Evolutionary conservation across 2,113 vertebrate species (phyloP).

Genomic region (Uria aalge): DNA sequence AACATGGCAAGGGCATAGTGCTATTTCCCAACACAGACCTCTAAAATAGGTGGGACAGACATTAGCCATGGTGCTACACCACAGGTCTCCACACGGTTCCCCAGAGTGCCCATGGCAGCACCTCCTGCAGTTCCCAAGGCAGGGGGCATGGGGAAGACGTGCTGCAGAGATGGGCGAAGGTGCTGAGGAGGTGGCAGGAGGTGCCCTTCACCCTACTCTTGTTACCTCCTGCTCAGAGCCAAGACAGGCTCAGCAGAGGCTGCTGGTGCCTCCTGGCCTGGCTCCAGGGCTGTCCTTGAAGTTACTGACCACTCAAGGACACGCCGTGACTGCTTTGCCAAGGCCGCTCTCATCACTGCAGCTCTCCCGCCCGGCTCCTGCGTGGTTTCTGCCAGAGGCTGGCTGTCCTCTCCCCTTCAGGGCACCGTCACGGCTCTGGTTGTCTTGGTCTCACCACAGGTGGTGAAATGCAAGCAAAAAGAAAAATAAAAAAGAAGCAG

Average conservation of each 20-base stretch:
- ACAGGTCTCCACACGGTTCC: rapidly evolving
- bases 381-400: not conserved
- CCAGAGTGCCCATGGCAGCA: not conserved
- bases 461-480: not conserved
- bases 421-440: not conserved
- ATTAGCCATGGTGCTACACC: not conserved
- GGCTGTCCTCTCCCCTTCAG: not conserved
- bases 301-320: not conserved
- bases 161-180: not conserved
- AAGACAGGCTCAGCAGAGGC: not conserved
- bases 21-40: not conserved
- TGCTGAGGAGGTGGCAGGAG: not conserved
- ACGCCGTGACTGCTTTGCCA: not conserved
- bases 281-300: not conserved
- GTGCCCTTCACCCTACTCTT: not conserved
- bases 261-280: not conserved
- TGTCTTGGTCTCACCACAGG: not conserved
- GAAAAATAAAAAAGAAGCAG: rapidly evolving
- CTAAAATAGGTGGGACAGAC: not conserved
- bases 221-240: not conserved
- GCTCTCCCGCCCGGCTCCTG: not conserved
- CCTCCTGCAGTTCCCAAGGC: not conserved
- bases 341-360: not conserved
- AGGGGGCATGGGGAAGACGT: not conserved
- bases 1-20: not conserved